A percentile compares a stretch with the other conserved stretches of the same genome.
phyloP scores from a whole-genome alignment of 2,888 invertebrate genomes.

The Galeruca laticollis region DNA sequence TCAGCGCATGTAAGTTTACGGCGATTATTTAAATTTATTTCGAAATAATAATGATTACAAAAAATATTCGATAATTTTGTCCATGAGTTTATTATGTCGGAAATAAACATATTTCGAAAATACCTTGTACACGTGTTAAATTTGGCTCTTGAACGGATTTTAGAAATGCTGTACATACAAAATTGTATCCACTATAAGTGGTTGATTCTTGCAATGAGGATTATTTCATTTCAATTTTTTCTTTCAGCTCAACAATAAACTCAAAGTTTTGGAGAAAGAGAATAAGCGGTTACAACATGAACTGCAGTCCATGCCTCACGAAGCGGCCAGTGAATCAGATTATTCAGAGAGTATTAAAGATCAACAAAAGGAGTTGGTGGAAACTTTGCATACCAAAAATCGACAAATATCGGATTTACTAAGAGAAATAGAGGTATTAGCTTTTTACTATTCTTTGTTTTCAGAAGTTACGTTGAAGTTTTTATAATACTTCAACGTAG shows the following conservation, averaged over 20 bases:
- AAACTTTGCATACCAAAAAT: conserved; percentile 76
- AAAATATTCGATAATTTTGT: too few species aligned
- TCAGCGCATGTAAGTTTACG: too few species aligned
- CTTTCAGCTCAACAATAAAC: conserved; percentile 61
- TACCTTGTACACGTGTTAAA: too few species aligned
- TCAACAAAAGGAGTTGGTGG: conserved; percentile 70
- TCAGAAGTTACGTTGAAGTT: conserved; percentile 12
- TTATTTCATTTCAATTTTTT: conserved; percentile 11
- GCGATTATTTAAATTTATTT: too few species aligned
- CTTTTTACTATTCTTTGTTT: background rate
- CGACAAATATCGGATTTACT: conserved; percentile 82
- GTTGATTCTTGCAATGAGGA: conserved; percentile 16
- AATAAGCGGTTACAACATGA: conserved; percentile 64
- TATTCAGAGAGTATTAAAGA: conserved; percentile 69
- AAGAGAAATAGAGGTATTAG: conserved; percentile 79
- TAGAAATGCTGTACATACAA: too few species aligned
- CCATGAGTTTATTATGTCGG: too few species aligned
- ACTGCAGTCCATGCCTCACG: conserved; percentile 63
- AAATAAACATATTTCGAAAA: too few species aligned
- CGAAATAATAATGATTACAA: too few species aligned
- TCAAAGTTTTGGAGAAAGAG: conserved; percentile 67
- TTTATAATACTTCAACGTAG: too few species aligned
- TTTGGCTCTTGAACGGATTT: too few species aligned
- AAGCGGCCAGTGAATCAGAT: conserved; percentile 67
- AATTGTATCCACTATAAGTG: too few species aligned